Evolutionary conservation across 35 echinoderm and acorn worm genomes (phyloP), one percentile per base, ranked within the genome.

Genomic region (Apostichopus japonicus): DNA sequence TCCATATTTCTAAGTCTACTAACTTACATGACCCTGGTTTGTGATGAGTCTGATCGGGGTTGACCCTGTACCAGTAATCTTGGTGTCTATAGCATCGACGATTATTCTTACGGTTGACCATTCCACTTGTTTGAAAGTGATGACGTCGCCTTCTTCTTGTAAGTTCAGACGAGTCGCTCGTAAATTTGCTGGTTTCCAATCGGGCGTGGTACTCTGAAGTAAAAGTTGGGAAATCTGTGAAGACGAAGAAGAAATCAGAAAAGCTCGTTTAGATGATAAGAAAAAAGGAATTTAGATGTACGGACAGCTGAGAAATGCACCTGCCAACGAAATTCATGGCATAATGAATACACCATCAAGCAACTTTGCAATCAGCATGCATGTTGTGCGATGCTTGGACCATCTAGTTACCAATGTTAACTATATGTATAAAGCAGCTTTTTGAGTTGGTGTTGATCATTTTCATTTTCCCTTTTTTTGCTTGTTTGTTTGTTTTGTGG

Each of bases 1-100:
- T 33, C 27, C 27, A 33, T 33, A 33, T 33, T 33, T 33, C 0
- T 33, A 53, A 77, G 73, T 77, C 17, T 8, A 77, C 17, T 25
- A 23, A 78, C 71, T 89, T 71, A 99, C 95, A 92, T 96, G 93
- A 63, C 97, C 97, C 65, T 99, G 97, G 86, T 99, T 99, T 63
- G 97, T 99, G 33, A 99, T 99, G 67, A 99, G 92, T 84, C 97
- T 96, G 67, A 99, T 99, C 62, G 97, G 95, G 11, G 97, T 99
- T 78, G 93, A 96, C 19, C 91, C 79, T 54, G 91, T 63, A 13
- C 92, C 93, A n/a, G 72, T 61, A 8, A 92, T 79, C 55, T 89
- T 96, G 16, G 72, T 91, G 63, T 99, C 92, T 72, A 96, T 96
- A 6, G 95, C 95, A 92, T 96, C 95, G 16, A 96, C 59, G 54